Conservation (phyloP, 2,888 invertebrate species). For the Steromphala cineraria region DNA sequence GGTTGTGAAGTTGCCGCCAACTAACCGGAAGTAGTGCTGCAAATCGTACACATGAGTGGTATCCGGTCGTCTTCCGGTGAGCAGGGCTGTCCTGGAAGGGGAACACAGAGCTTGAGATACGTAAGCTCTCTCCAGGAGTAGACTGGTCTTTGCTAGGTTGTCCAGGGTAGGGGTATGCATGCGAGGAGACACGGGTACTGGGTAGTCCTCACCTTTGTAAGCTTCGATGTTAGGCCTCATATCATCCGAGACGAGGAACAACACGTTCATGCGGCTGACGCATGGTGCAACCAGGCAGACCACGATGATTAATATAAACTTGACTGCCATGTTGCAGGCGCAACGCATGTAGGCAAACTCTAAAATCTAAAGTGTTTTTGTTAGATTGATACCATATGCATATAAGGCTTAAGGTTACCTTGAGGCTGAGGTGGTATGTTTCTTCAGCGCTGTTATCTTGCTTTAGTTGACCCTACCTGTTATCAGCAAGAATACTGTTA, state of each 20-base stretch:
- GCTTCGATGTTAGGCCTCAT: conserved; percentile 38
- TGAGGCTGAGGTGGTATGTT: too few relatives aligned
- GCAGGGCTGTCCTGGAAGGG: conserved; percentile 30
- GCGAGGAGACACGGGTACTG: neutral
- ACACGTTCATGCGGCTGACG: conserved; percentile 29
- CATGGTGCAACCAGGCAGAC: too few relatives aligned
- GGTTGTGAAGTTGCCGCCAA: conserved; percentile 47
- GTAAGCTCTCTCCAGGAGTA: conserved; percentile 35
- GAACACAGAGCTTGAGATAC: conserved; percentile 29
- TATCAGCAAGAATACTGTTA: too few relatives aligned
- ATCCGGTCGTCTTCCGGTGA: conserved; percentile 44
- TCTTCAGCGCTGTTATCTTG: too few relatives aligned
- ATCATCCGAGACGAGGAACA: conserved; percentile 43
- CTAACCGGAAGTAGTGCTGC: conserved; percentile 37
- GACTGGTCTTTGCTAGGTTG: conserved; percentile 31
- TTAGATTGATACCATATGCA: too few relatives aligned
- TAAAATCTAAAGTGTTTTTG: too few relatives aligned
- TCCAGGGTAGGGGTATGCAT: conserved; percentile 41
- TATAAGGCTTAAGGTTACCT: too few relatives aligned
- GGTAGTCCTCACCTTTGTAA: conserved; percentile 32
- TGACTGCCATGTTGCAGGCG: too few relatives aligned
- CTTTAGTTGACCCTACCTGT: too few relatives aligned
- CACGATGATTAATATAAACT: too few relatives aligned
- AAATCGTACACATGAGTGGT: conserved; percentile 48
- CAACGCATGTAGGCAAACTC: too few relatives aligned